Percentiles rank a stretch among this genome's conserved stretches.
Conservation (phyloP, 1,140 invertebrate species). For the Bombus confusus region DNA sequence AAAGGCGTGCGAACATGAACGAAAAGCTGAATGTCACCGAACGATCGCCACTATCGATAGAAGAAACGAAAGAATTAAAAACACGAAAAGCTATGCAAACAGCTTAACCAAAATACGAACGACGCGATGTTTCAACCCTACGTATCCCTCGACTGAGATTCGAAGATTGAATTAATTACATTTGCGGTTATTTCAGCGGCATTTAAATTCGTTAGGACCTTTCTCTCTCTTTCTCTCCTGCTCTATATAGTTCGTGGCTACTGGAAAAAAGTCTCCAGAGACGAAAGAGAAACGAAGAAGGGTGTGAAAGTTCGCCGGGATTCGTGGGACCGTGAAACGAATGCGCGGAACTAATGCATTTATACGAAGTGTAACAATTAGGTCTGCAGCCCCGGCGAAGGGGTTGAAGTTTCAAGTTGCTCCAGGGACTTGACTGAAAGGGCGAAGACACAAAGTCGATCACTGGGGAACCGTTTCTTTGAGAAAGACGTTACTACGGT, state of each 20-base stretch:
- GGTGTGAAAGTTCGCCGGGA: constrained; percentile 65
- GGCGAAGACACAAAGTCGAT: constrained; percentile 39
- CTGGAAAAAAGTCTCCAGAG: constrained; percentile 55
- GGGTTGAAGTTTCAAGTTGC: constrained; percentile 26
- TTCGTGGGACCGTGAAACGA: constrained; percentile 76
- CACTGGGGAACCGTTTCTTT: constrained; percentile 37
- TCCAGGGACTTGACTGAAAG: constrained; percentile 6
- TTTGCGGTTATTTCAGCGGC: constrained; percentile 38
- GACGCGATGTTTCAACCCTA: background rate
- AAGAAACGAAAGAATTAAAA: background rate
- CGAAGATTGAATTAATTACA: constrained; percentile 52
- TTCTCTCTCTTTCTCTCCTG: background rate
- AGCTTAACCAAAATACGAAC: no score
- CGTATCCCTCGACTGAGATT: constrained; percentile 1
- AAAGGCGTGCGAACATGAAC: background rate
- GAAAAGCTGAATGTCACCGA: background rate
- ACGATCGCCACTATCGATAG: background rate
- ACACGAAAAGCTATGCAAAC: background rate
- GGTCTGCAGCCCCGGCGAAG: constrained; percentile 58
- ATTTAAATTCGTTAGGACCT: constrained; percentile 60
- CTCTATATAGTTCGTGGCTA: background rate
- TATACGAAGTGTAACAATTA: constrained; percentile 82
- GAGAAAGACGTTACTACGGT: constrained; percentile 10
- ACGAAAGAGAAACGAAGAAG: constrained; percentile 47
- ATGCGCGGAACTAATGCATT: constrained; percentile 80